phyloP scores from a whole-genome alignment of 1,140 invertebrate species.

The Hestina assimilis region DNA sequence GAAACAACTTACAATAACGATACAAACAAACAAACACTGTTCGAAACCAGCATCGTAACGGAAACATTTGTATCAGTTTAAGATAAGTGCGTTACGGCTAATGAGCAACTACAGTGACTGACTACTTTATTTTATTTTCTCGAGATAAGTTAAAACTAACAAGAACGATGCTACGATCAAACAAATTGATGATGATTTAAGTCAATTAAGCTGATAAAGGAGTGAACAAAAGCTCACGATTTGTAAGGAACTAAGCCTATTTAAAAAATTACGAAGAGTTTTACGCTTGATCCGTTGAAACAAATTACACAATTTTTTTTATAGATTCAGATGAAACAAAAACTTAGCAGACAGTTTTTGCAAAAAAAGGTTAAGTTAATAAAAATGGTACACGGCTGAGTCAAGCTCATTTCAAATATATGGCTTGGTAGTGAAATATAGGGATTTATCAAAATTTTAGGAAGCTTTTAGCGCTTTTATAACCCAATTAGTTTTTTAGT shows the following conservation, averaged over 20 bases:
- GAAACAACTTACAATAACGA: slow-evolving; percentile 3
- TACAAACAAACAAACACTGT: slow-evolving; percentile 27
- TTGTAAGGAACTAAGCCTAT: slow-evolving; percentile 11
- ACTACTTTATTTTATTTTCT: slow-evolving; percentile 30
- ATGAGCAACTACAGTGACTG: slow-evolving; percentile 29
- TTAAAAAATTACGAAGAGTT: slow-evolving; percentile 5
- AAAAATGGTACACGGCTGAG: no score
- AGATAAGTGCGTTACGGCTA: slow-evolving; percentile 40
- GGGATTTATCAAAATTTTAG: no score
- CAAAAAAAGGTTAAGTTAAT: no score
- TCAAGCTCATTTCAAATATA: no score
- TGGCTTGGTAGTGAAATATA: no score
- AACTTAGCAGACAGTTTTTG: no score
- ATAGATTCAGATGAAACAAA: not conserved
- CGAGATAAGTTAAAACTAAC: slow-evolving; percentile 42
- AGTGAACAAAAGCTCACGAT: slow-evolving; percentile 3
- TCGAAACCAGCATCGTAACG: slow-evolving; percentile 14
- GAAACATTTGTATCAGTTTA: slow-evolving; percentile 37
- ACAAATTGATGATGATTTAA: slow-evolving; percentile 59
- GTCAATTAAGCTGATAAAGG: slow-evolving; percentile 41
- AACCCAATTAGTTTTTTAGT: no score
- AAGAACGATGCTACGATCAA: slow-evolving; percentile 17
- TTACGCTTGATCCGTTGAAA: not conserved
- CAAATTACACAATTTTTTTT: not conserved
- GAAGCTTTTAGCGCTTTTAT: no score